phyloP scores from a whole-genome alignment of 2,888 invertebrate genomes.

The Aricia artaxerxes region DNA sequence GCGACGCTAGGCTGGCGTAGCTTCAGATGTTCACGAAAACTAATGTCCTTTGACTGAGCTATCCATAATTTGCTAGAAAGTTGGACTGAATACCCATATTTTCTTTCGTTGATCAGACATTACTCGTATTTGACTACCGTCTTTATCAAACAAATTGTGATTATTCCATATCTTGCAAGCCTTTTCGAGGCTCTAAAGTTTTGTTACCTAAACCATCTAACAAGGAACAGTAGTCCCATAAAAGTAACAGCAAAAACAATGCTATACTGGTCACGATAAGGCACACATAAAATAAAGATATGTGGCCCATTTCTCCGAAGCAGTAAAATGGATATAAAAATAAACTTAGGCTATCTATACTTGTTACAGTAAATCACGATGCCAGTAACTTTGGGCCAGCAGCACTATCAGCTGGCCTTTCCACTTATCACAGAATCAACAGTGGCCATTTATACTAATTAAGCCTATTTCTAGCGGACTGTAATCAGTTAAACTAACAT shows the following conservation, averaged over 20 bases:
- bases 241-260: too few species aligned
- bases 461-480: slow-evolving; percentile 2
- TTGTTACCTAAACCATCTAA: neutral
- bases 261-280: neutral
- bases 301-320: slow-evolving; percentile 2
- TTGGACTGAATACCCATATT: too few species aligned
- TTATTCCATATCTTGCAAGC: too few species aligned
- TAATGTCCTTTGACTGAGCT: neutral
- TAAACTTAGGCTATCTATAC: neutral
- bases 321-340: neutral
- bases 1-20: neutral
- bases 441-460: slow-evolving; percentile 16
- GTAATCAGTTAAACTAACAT: neutral
- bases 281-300: slow-evolving; percentile 9
- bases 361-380: slow-evolving; percentile 7
- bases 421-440: slow-evolving; percentile 21
- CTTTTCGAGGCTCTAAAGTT: neutral
- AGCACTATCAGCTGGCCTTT: neutral
- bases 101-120: too few species aligned
- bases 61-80: neutral
- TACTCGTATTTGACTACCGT: too few species aligned
- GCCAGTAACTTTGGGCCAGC: neutral
- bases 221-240: too few species aligned
- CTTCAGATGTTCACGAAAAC: neutral
- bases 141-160: too few species aligned